Base-by-base conservation (phyloP, 2,888 invertebrate genomes). In the Agonopterix alstromeriana region DNA sequence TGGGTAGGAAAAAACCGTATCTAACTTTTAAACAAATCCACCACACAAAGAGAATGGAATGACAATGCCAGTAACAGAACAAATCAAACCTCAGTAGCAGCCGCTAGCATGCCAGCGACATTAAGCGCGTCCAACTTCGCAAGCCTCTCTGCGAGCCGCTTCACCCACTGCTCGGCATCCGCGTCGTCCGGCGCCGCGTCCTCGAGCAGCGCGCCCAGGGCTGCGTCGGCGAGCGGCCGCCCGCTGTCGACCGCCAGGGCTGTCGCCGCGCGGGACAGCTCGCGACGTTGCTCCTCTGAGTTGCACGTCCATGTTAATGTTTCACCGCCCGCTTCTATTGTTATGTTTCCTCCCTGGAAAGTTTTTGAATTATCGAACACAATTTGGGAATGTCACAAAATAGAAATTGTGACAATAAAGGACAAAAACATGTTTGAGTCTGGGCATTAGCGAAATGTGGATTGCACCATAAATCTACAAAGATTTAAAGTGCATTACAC, bases 111-210 rank as follows among this genome's bases (percentile, higher is more conserved):
- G 95, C 90, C 98, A 93, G 63, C 95, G 94, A 66, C 97, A 93
- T 56, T 95, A 93, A 78, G 78, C 48, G 82, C 79, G 60, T 81
- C 85, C 38, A 83, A 77, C 50, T 96, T 92, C 35, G 96, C 96
- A 48, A 98, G 85, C 70, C 97, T 96, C 67, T 94, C 94, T 3
- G 95, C 94, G 36, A 98, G 88, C 52, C 86, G 93, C 11, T 70
- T 74, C 90, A 92, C 92, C 67, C 92, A 92, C 11, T 89, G 89
- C 81, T 93, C 93, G 8, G 96, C 95, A 82, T 96, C 94, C 48
- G 94, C 94, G 52, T 97, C 95, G n/a, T 95, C 97, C 77, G 94
- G 94, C 72, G 96, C 94, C 69, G 95, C 96, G 57, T 94, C 93
- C 9, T 93, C 91, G 86, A 99, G 94, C 55, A 99, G 89, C 60